Base-by-base conservation (phyloP, 2,888 invertebrate species). In the Neocrepidodera transversa region DNA sequence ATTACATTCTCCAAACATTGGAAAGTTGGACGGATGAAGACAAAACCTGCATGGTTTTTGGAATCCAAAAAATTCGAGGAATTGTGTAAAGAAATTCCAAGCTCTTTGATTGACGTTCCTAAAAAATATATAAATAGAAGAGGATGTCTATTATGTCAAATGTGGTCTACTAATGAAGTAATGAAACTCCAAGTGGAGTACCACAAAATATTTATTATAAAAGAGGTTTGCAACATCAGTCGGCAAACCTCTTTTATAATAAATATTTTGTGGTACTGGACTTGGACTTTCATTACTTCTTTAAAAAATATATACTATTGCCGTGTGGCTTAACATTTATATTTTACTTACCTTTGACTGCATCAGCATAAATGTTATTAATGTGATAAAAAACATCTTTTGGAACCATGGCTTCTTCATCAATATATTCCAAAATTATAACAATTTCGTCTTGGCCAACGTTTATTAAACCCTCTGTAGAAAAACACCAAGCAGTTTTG, bases 391-490 rank as follows among this genome's bases (percentile, higher is more conserved):
- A 89, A 52, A 93, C 82, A 76, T 93, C 92, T 68, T 86, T 85
- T 0, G 91, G 90, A 26, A 87, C 79, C 42, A 76, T 78, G 48
- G 82, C 82, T 70, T 89, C 88, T 52, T 85, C 83, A 2, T 87
- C 85, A 5, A 85, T 81, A 26, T 85, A 80, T 76, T 92, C 91
- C 16, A 93, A 78, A 32, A 93, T 75, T 56, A 92, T 84, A 42
- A 92, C 85, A 14, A 94, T 81, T 80, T 93, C 93, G 74, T 93
- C 92, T 74, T 92, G 93, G 1, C 91, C 92, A 13, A 92, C 91
- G 58, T 87, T 87, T 59, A 87, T 87, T 77, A 93, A 81, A 10
- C 93, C 93, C 66, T 85, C 83, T 0, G 91, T 90, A 16, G 89
- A 86, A 70, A 92, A 88, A 75, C 90, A 90, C 86, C 93, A 91